Evolutionary conservation across 2,888 invertebrate genomes (phyloP).

Genomic region (Bugulina stolonifera): DNA sequence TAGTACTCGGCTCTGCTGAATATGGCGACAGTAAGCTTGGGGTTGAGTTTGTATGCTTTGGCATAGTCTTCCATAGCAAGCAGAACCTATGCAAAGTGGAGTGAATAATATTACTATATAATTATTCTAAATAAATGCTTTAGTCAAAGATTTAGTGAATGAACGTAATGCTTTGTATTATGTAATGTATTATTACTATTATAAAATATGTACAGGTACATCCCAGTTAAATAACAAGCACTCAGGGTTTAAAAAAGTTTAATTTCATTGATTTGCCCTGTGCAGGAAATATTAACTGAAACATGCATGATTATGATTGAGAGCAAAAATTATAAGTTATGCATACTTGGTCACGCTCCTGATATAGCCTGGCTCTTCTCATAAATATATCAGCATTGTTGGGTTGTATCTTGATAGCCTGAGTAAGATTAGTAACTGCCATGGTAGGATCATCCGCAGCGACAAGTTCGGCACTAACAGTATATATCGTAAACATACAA

Average conservation of each 20-base stretch:
- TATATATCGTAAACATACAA: too few species aligned
- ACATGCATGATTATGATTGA: too few species aligned
- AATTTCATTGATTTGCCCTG: too few species aligned
- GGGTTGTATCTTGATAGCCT: constrained; percentile 50
- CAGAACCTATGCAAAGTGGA: constrained; percentile 44
- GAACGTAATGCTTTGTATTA: too few species aligned
- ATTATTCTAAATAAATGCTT: too few species aligned
- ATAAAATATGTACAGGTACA: too few species aligned
- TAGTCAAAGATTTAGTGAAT: too few species aligned
- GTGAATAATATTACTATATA: background rate
- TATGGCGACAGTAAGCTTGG: constrained; percentile 46
- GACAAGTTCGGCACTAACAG: constrained; percentile 44
- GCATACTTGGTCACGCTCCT: constrained; percentile 15
- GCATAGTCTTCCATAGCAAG: constrained; percentile 51
- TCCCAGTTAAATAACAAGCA: too few species aligned
- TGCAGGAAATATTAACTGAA: too few species aligned
- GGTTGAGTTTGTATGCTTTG: constrained; percentile 45
- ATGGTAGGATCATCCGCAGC: constrained; percentile 43
- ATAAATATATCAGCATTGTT: constrained; percentile 39
- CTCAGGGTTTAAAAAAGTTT: too few species aligned
- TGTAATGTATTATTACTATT: too few species aligned
- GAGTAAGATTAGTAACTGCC: constrained; percentile 50
- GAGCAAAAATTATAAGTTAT: too few species aligned
- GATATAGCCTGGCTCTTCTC: constrained; percentile 22
- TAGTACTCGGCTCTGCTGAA: constrained; percentile 49